Evolutionary conservation across 2,888 invertebrate species (phyloP).

Genomic region (Temnothorax rugatulus): DNA sequence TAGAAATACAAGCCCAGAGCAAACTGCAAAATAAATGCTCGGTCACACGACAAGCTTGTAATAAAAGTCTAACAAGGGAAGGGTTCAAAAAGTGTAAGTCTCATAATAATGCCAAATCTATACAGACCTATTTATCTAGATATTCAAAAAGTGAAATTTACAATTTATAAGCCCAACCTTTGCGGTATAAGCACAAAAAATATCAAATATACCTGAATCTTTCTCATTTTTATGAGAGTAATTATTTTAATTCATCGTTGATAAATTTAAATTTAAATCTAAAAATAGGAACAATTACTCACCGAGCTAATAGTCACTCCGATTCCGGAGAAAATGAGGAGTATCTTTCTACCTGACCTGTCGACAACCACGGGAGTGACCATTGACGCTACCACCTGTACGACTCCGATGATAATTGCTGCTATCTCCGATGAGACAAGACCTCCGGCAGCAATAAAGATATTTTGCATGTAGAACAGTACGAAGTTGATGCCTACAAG

Average conservation of each 20-base stretch:
- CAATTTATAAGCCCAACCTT: neutral
- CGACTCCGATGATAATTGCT: conserved; percentile 92
- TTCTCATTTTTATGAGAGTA: neutral
- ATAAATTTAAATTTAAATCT: neutral
- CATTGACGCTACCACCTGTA: conserved; percentile 91
- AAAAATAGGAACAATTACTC: conserved; percentile 78
- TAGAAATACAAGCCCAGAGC: conserved; percentile 89
- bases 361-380: conserved; percentile 93
- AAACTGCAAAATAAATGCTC: conserved; percentile 84
- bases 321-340: conserved; percentile 91
- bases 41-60: neutral
- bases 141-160: neutral
- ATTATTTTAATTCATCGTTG: neutral
- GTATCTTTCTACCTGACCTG: conserved; percentile 91
- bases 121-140: neutral
- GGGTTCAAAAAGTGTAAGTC: neutral
- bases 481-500: conserved; percentile 94
- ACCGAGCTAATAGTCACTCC: conserved; percentile 90
- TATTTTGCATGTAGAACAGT: conserved; percentile 92
- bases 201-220: neutral
- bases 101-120: neutral
- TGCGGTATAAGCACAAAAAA: too few relatives aligned
- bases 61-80: neutral
- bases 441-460: conserved; percentile 90
- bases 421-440: conserved; percentile 89